Evolutionary conservation across 2,797 vertebrate species (phyloP).

Genomic region (Poecilia wingei): DNA sequence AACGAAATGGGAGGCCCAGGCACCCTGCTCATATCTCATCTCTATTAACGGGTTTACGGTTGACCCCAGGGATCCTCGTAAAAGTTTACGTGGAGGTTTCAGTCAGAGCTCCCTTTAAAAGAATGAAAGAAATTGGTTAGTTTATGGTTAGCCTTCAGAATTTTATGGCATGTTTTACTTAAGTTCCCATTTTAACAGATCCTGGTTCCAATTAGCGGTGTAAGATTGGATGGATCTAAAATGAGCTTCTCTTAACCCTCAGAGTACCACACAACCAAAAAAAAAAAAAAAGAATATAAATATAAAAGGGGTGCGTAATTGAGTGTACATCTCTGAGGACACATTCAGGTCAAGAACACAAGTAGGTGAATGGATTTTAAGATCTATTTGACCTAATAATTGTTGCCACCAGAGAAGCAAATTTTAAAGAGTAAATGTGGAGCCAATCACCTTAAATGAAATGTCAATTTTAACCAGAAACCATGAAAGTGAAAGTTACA

Average conservation of each 20-base stretch:
- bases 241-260: constrained; percentile 72
- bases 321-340: constrained; percentile 81
- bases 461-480: constrained; percentile 26
- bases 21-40: constrained; percentile 86
- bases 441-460: constrained; percentile 36
- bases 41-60: constrained; percentile 88
- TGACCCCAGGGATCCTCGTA: constrained; percentile 87
- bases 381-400: constrained; percentile 58
- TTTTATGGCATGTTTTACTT: constrained; percentile 90
- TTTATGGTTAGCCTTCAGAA: constrained; percentile 87
- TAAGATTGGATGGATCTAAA: constrained; percentile 72
- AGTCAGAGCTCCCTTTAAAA: constrained; percentile 83
- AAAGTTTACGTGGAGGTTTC: constrained; percentile 87
- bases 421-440: constrained; percentile 10
- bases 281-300: constrained; percentile 41
- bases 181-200: constrained; percentile 87
- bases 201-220: constrained; percentile 88
- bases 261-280: constrained; percentile 59
- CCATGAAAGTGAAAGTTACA: constrained; percentile 24
- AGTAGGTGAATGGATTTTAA: constrained; percentile 53
- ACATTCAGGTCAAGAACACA: constrained; percentile 71
- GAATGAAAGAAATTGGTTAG: constrained; percentile 87
- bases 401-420: constrained; percentile 57
- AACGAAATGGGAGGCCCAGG: constrained; percentile 86
- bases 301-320: constrained; percentile 67